These are phyloP conservation scores for Ariopsis seemanni DNA, from an alignment of 2,113 vertebrate species.

Conservation along the genomic window DNA sequence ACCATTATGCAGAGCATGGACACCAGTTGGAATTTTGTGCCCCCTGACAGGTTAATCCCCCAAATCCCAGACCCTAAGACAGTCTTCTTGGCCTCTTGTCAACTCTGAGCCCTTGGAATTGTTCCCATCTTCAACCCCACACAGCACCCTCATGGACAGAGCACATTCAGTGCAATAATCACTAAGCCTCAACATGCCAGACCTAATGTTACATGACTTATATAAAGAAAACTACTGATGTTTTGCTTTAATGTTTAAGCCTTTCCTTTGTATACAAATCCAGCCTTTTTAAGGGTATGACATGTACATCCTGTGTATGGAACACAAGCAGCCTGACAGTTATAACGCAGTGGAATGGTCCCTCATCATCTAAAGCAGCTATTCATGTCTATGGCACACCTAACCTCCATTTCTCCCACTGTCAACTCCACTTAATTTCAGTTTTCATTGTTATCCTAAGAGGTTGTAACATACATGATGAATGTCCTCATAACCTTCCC, in stretches of 20 bases:
- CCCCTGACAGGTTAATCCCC: not conserved
- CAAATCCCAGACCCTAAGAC: not conserved
- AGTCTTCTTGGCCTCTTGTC: constrained; percentile 28
- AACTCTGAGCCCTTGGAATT: constrained; percentile 16
- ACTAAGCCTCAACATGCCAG: not conserved
- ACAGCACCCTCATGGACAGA: not conserved
- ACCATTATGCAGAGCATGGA: constrained; percentile 37
- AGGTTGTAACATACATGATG: constrained; percentile 20
- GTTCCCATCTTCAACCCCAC: not conserved
- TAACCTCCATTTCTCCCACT: not conserved
- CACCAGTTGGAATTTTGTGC: not conserved
- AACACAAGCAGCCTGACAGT: not conserved
- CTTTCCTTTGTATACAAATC: not conserved
- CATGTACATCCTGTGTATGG: constrained; percentile 4
- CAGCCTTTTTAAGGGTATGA: not conserved
- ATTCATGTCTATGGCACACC: not conserved
- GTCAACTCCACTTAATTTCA: constrained; percentile 10
- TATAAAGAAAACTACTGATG: not conserved
- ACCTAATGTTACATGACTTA: not conserved
- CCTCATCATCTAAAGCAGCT: not conserved
- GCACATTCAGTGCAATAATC: not conserved
- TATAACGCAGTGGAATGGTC: not conserved
- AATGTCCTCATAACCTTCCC: constrained; percentile 37
- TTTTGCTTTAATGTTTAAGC: not conserved
- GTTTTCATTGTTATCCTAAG: constrained; percentile 19